Evolutionary conservation across 2,797 vertebrate genomes (phyloP).

Genomic region (Enteromius unitaeniatus): DNA sequence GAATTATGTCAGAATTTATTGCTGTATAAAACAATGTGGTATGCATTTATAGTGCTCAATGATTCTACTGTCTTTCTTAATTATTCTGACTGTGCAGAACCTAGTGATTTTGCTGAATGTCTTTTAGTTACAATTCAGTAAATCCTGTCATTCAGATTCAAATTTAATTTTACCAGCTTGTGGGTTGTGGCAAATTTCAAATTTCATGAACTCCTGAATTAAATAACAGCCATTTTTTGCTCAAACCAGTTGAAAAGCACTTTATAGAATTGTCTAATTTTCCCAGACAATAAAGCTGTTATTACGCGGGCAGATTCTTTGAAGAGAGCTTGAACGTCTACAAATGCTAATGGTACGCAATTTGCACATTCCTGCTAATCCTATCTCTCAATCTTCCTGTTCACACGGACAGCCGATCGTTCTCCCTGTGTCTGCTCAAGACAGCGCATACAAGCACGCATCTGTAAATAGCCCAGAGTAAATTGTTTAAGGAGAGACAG

Average conservation of each 20-base stretch:
- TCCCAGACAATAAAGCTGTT: constrained; percentile 1
- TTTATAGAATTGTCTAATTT: not conserved
- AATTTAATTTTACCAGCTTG: not conserved
- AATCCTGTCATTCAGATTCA: not conserved
- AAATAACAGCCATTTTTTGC: not conserved
- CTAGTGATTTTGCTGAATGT: not conserved
- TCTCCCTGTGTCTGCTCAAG: constrained; percentile 45
- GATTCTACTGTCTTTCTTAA: not conserved
- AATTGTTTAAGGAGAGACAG: constrained; percentile 57
- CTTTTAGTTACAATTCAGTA: not conserved
- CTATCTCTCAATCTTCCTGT: constrained; percentile 36
- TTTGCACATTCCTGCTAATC: constrained; percentile 14
- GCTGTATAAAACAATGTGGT: not conserved
- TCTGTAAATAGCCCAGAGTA: constrained; percentile 52
- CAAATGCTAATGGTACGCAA: constrained; percentile 15
- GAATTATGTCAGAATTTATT: not conserved
- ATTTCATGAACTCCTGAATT: not conserved
- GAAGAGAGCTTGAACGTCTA: constrained; percentile 4
- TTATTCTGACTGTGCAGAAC: not conserved
- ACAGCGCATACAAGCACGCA: constrained; percentile 46
- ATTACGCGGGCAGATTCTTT: not conserved
- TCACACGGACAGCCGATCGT: constrained; percentile 38
- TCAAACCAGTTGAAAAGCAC: not conserved
- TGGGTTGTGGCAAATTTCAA: constrained; percentile 1
- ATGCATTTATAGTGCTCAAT: not conserved